Evolutionary conservation across 64 coral and sea anemone genomes (phyloP).

Genomic region (Stylophora pistillata): DNA sequence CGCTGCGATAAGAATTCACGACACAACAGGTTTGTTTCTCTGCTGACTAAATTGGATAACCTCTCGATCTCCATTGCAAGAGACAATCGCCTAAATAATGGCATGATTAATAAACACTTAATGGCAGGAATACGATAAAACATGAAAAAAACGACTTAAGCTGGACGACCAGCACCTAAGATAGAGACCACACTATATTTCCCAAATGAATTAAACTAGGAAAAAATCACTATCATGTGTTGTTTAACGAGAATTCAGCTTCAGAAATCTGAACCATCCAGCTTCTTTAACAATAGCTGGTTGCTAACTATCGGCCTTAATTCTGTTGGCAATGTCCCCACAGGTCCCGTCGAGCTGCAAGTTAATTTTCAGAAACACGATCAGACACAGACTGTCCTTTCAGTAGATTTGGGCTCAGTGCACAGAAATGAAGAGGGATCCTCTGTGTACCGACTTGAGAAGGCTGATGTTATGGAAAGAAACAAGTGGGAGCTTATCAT

Average conservation of each 20-base stretch:
- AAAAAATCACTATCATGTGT: too few species aligned
- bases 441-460: slow-evolving; percentile 55
- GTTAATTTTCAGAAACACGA: slow-evolving; percentile 1
- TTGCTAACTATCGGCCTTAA: too few species aligned
- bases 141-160: too few species aligned
- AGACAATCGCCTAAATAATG: not conserved
- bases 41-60: too few species aligned
- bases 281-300: too few species aligned
- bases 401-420: slow-evolving; percentile 56
- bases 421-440: slow-evolving; percentile 47
- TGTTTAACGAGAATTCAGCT: too few species aligned
- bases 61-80: not conserved
- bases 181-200: too few species aligned
- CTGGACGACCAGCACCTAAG: too few species aligned
- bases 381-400: slow-evolving; percentile 16
- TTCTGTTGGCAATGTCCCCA: not conserved
- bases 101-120: not conserved
- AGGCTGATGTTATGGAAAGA: slow-evolving; percentile 44
- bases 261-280: too few species aligned
- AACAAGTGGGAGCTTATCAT: slow-evolving; percentile 71
- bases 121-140: too few species aligned
- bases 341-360: slow-evolving; percentile 22
- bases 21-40: slow-evolving; percentile 16
- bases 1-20: slow-evolving; percentile 11
- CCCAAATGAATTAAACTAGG: too few species aligned